Evolutionary conservation across 2,113 vertebrate genomes (phyloP), one percentile per base, ranked within the genome.

Genomic region (Chunga burmeisteri): DNA sequence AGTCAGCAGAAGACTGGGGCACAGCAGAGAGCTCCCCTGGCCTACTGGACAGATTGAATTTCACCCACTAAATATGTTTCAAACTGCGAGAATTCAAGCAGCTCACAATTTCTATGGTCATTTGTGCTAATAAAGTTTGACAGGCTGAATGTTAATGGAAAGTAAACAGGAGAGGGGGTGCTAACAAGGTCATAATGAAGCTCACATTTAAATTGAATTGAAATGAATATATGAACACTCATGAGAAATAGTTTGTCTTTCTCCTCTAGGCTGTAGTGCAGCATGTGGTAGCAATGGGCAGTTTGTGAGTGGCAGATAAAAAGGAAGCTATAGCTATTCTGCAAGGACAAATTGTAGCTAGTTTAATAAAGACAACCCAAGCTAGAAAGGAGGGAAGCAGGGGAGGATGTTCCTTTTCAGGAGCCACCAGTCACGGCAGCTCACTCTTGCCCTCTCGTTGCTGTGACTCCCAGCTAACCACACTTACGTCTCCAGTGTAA

Each of bases 151-250:
- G 94, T 75, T 95, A 97, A 96, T 94, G 92, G 94, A 93, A 96
- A 96, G 70, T 95, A 95, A 97, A 96, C 91, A 91, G 92, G 94
- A 96, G 95, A 84, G 38, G 26, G 90, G 70, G 88, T 95, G 95
- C 93, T 97, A 97, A 96, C 95, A 95, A 94, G 95, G 96, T 95
- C 96, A 66, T 96, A 95, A 96, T 92, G 92, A 95, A 95, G 95
- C 89, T 96, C 94, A 61, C 91, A 95, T 95, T 97, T 96, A 94
- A 94, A 96, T 94, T 86, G 71, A 94, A 94, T 95, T 80, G 94
- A 81, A 92, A 86, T 1, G 29, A 96, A 86, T 95, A 96, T 94
- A 94, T 1, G 53, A 96, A 87, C 2, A 4, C 81, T 94, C 95
- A 82, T 72, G 94, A 82, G 95, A 81, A 95, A 61, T 84, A 75